phyloP scores from a whole-genome alignment of 2,888 invertebrate species.

The Sarcophaga subvicina region DNA sequence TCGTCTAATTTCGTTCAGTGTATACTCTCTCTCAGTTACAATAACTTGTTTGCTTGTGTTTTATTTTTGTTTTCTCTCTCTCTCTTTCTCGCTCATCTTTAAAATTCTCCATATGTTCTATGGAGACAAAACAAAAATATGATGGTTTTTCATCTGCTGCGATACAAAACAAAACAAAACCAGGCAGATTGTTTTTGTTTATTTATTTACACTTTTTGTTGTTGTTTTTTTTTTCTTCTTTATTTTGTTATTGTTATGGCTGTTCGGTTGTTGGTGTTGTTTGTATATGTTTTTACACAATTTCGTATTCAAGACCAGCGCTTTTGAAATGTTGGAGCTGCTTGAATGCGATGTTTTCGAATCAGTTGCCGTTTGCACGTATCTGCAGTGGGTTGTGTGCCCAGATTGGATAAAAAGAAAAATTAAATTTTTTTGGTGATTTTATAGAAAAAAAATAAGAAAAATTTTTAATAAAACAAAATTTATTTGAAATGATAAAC shows the following conservation, averaged over 20 bases:
- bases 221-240: not conserved
- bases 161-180: slow-evolving; percentile 41
- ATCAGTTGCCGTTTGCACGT: slow-evolving; percentile 64
- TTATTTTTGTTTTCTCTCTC: not conserved
- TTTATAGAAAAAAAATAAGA: slow-evolving; percentile 17
- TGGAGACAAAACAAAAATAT: slow-evolving; percentile 23
- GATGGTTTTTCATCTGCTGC: slow-evolving; percentile 4
- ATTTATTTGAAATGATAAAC: slow-evolving; percentile 7
- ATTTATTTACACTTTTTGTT: no score
- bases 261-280: slow-evolving; percentile 3
- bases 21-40: not conserved
- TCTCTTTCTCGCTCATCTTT: not conserved
- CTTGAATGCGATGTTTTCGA: slow-evolving; percentile 48
- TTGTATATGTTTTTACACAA: slow-evolving; percentile 11
- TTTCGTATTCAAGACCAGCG: slow-evolving; percentile 52
- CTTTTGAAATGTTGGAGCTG: slow-evolving; percentile 55
- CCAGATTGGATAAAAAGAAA: slow-evolving; percentile 52
- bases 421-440: slow-evolving; percentile 1
- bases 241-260: slow-evolving; percentile 39
- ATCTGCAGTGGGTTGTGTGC: slow-evolving; percentile 66
- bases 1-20: no score
- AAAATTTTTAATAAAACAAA: not conserved
- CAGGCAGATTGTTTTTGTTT: slow-evolving; percentile 17
- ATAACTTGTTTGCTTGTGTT: not conserved
- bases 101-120: not conserved